Evolutionary conservation across 2,797 vertebrate species (phyloP), one percentile per base, ranked within the genome.

Genomic region (Spinibarbus caldwelli): DNA sequence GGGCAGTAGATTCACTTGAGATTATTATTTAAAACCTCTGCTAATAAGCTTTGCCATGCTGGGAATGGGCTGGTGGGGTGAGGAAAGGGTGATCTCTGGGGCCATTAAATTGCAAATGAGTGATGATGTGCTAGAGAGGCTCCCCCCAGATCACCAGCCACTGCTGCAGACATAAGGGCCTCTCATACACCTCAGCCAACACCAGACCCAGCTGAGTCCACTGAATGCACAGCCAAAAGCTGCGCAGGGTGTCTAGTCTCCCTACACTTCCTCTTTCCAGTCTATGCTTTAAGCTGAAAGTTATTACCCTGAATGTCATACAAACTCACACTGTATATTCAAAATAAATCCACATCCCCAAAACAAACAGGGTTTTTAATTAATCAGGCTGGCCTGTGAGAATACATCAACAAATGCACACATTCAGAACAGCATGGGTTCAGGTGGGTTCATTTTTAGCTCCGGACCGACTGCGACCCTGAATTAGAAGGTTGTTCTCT

Each of bases 101-200:
- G 94, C 92, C 92, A 95, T 95, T 95, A 93, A 95, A 95, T 94
- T 95, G 94, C 93, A 95, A 95, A 95, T 95, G 90, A 94, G 92
- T 92, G 93, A 95, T 94, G 93, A 95, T 95, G 93, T 93, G 91
- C 93, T 91, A 91, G 93, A 94, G 91, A 93, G 90, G 90, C 91
- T 92, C 92, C 92, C 91, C 92, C 92, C 92, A 67, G 89, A 93
- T 93, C 90, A 84, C 90, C 93, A 91, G 93, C 92, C 67, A 93
- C 91, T 90, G 92, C 91, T 92, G 90, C 90, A 88, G 89, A 87
- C 91, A 91, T 70, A 72, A 85, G 59, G 66, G 68, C 47, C 85
- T 86, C 76, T 70, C 71, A 62, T 83, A 80, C 10, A 70, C 78
- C 14, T 92, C 91, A 88, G 90, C 88, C 89, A 90, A 90, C 89